Percentiles rank a stretch among this genome's conserved stretches.
Conservation (phyloP, 2,888 invertebrate genomes). For the Heliconius ethilla region DNA sequence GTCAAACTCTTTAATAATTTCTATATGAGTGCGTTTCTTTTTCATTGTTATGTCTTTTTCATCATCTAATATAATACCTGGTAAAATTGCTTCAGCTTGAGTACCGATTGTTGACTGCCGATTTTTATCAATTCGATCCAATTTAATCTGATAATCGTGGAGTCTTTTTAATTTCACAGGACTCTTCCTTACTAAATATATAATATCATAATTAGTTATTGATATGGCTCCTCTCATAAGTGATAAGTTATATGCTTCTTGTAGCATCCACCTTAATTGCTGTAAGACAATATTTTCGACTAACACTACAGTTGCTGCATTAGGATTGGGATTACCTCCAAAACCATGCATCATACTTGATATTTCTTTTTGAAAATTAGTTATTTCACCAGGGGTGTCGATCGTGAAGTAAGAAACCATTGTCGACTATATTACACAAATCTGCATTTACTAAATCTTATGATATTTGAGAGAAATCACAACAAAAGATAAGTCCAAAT, state of each 20-base stretch:
- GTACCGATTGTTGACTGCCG: conserved; percentile 53
- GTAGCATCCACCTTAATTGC: conserved; percentile 89
- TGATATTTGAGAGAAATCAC: neutral
- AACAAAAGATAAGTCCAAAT: no score
- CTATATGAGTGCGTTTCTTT: conserved; percentile 72
- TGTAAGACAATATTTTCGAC: conserved; percentile 92
- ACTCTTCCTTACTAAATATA: conserved; percentile 92
- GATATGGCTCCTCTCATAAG: conserved; percentile 84
- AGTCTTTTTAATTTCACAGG: conserved; percentile 88
- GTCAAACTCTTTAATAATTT: conserved; percentile 80
- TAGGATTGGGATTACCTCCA: conserved; percentile 92
- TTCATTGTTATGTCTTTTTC: conserved; percentile 77
- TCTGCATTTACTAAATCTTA: conserved; percentile 4
- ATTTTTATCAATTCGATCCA: conserved; percentile 74
- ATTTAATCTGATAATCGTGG: conserved; percentile 86
- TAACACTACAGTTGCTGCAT: conserved; percentile 90
- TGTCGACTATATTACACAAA: conserved; percentile 23
- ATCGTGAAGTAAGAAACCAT: conserved; percentile 74
- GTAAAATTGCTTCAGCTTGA: conserved; percentile 56
- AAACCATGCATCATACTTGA: conserved; percentile 96
- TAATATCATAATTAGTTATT: conserved; percentile 84
- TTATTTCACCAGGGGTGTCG: conserved; percentile 63
- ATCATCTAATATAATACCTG: conserved; percentile 72
- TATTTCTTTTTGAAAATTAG: conserved; percentile 86
- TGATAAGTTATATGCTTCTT: conserved; percentile 87